Evolutionary conservation across 2,888 invertebrate genomes (phyloP).

Genomic region (Trypoxylon attenuatum): DNA sequence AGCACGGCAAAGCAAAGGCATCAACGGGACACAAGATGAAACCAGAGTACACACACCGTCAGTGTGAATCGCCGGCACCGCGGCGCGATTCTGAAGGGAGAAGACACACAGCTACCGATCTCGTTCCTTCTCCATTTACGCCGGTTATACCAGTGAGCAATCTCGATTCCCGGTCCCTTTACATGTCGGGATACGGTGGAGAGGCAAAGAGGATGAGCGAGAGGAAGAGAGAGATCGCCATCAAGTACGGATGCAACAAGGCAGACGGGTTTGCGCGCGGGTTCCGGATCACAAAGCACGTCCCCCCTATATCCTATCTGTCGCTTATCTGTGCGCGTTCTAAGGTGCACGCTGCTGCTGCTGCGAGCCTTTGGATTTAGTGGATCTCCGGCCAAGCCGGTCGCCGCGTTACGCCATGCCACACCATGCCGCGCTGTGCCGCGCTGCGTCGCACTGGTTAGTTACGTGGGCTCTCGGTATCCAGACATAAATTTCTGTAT

Average conservation of each 20-base stretch:
- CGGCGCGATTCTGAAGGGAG: no score
- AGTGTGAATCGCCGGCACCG: no score
- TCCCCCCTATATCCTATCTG: conserved; percentile 58
- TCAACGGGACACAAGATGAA: no score
- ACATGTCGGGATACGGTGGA: conserved; percentile 12
- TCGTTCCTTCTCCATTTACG: conserved; percentile 50
- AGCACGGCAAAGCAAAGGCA: no score
- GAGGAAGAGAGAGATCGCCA: no score
- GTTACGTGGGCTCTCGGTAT: conserved; percentile 67
- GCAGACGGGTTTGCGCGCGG: conserved; percentile 37
- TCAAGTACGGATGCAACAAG: conserved; percentile 28
- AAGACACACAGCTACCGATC: conserved; percentile 3
- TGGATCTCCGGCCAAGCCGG: conserved; percentile 53
- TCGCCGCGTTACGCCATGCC: no score
- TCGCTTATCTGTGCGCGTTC: conserved; percentile 69
- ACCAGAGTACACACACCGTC: no score
- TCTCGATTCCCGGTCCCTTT: conserved; percentile 24
- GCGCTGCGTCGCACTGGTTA: no score
- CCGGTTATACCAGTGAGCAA: conserved; percentile 42
- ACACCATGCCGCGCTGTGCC: no score
- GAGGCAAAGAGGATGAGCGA: no score
- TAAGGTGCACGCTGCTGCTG: conserved; percentile 58
- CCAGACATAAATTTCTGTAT: conserved; percentile 74
- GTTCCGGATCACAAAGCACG: conserved; percentile 70
- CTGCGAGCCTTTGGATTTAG: conserved; percentile 50